These are phyloP conservation scores for Homalodisca vitripennis DNA, from an alignment of 1,140 invertebrate species.

Conservation along the genomic window DNA sequence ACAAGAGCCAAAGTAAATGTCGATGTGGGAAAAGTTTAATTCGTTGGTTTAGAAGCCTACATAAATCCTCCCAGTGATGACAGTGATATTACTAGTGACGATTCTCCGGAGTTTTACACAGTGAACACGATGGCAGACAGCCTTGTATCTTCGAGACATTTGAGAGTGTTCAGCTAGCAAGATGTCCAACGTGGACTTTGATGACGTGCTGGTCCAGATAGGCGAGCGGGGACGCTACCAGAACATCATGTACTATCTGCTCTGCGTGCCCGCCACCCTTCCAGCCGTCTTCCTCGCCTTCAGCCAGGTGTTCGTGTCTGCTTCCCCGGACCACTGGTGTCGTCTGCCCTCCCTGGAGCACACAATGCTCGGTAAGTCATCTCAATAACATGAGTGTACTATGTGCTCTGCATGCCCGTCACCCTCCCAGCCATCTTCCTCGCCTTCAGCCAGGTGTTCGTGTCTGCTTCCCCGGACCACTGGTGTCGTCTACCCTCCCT, in stretches of 20 bases:
- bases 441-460: conserved; percentile 70
- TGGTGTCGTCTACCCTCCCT: conserved; percentile 63
- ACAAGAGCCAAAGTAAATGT: no score
- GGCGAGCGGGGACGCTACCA: conserved; percentile 75
- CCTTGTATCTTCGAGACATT: no score
- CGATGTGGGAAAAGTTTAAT: no score
- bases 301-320: conserved; percentile 69
- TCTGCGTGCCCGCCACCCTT: conserved; percentile 67
- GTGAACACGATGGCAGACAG: no score
- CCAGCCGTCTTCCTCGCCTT: conserved; percentile 68
- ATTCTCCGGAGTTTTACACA: no score
- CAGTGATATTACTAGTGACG: no score
- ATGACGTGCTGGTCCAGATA: conserved; percentile 63
- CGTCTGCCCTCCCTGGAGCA: conserved; percentile 56
- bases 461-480: conserved; percentile 64
- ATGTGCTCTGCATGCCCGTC: conserved; percentile 66
- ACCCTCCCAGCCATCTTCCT: conserved; percentile 67
- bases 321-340: conserved; percentile 68
- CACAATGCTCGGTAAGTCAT: conserved; percentile 9
- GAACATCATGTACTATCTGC: conserved; percentile 63
- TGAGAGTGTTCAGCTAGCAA: no score
- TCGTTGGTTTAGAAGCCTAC: no score
- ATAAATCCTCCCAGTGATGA: no score
- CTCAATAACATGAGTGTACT: no score
- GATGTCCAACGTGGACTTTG: conserved; percentile 66